These are phyloP conservation scores for Otis tarda DNA, from an alignment of 2,113 vertebrate genomes.

Conservation along the genomic window DNA sequence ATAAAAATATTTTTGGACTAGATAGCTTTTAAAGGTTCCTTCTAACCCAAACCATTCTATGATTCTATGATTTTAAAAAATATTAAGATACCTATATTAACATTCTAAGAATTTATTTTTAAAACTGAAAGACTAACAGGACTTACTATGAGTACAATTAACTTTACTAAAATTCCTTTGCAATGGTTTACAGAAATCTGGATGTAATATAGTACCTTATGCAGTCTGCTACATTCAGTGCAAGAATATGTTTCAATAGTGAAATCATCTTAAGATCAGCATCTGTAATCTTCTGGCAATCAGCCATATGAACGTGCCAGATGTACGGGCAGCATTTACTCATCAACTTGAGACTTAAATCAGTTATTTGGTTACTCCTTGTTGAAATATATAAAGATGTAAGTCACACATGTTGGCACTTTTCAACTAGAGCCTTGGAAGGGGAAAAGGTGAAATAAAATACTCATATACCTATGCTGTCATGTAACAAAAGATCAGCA, in stretches of 20 bases:
- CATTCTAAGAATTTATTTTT: background rate
- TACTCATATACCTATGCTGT: background rate
- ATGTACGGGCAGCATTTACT: conserved; percentile 77
- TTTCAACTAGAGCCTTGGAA: conserved; percentile 77
- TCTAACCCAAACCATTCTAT: no score
- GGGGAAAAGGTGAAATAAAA: background rate
- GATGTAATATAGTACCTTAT: conserved; percentile 68
- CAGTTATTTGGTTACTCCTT: conserved; percentile 82
- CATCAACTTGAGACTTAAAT: conserved; percentile 75
- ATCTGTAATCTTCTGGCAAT: conserved; percentile 80
- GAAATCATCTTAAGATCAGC: conserved; percentile 72
- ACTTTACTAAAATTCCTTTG: background rate
- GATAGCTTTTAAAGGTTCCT: no score
- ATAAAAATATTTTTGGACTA: background rate
- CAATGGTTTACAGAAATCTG: background rate
- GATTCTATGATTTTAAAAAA: background rate
- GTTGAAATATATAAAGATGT: background rate
- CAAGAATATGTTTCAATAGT: conserved; percentile 68
- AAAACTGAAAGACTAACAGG: background rate
- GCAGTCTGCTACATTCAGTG: conserved; percentile 81
- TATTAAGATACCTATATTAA: background rate
- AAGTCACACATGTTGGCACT: conserved; percentile 44
- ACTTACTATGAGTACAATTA: background rate
- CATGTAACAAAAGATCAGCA: background rate
- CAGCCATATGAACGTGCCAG: conserved; percentile 70